A percentile compares a stretch with the other conserved stretches of the same genome.
phyloP scores from a whole-genome alignment of 2,888 invertebrate species.

The Dysmachus trigonus region DNA sequence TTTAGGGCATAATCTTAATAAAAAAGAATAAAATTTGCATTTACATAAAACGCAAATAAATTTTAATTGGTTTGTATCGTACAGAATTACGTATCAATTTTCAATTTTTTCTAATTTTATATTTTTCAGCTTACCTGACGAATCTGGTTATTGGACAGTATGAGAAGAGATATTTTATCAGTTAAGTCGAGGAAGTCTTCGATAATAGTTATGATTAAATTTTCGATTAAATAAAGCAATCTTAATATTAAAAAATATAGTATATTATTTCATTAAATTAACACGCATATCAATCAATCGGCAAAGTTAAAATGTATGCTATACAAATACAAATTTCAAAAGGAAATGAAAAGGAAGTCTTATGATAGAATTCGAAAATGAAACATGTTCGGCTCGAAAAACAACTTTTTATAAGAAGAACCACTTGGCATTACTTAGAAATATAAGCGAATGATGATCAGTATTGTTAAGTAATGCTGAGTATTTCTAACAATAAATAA shows the following conservation, averaged over 20 bases:
- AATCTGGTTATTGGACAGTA: conserved; percentile 11
- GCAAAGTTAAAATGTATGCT: background rate
- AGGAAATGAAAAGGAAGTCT: too few species aligned
- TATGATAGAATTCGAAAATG: too few species aligned
- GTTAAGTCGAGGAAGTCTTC: background rate
- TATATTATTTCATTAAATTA: background rate
- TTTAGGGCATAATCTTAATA: background rate
- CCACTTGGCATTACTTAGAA: too few species aligned
- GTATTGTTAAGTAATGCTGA: too few species aligned
- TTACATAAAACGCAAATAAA: background rate
- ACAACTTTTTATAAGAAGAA: too few species aligned
- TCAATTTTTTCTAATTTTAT: background rate
- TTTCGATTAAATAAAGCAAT: background rate
- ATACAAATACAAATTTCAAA: too few species aligned
- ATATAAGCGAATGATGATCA: too few species aligned
- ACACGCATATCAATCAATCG: background rate
- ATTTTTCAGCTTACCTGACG: background rate
- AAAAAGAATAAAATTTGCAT: background rate
- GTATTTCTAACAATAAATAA: too few species aligned
- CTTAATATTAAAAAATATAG: background rate
- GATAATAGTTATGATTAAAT: background rate
- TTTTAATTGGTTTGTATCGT: background rate
- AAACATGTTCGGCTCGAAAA: too few species aligned
- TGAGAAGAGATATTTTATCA: background rate
- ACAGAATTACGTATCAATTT: background rate